These are phyloP conservation scores for Mus pahari DNA, from an alignment of 2,113 vertebrate genomes.

Conservation along the genomic window DNA sequence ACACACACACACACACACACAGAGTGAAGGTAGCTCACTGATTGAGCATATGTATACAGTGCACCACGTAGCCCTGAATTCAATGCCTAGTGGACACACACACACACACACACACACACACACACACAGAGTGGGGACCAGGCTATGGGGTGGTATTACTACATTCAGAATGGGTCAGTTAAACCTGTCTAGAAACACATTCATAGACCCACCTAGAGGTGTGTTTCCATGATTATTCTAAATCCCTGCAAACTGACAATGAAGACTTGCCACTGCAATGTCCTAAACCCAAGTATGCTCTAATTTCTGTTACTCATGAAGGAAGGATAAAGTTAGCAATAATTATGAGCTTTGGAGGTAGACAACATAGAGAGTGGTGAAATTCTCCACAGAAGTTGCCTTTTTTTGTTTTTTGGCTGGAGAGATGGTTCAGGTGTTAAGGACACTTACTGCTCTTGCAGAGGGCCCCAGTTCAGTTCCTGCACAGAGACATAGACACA, in stretches of 20 bases:
- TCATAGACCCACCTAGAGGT: background rate
- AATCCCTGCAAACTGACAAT: background rate
- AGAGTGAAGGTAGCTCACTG: background rate
- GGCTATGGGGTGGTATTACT: too few relatives aligned
- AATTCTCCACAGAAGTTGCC: background rate
- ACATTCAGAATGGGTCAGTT: background rate
- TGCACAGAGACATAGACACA: too few relatives aligned
- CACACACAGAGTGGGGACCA: too few relatives aligned
- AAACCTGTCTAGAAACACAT: background rate
- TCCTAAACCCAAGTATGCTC: background rate
- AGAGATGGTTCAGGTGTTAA: background rate
- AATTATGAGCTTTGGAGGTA: background rate
- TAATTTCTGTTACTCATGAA: constrained; percentile 38
- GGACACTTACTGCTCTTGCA: background rate
- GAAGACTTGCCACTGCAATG: background rate
- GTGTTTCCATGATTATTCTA: background rate
- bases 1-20: too few relatives aligned
- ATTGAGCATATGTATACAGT: background rate
- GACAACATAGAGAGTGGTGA: background rate
- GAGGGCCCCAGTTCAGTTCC: background rate
- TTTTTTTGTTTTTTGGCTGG: background rate
- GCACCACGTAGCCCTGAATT: background rate
- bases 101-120: too few relatives aligned
- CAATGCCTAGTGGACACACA: background rate
- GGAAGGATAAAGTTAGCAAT: constrained; percentile 20